These are phyloP conservation scores for Keiferia lycopersicella DNA, from an alignment of 2,888 invertebrate genomes.

Conservation along the genomic window DNA sequence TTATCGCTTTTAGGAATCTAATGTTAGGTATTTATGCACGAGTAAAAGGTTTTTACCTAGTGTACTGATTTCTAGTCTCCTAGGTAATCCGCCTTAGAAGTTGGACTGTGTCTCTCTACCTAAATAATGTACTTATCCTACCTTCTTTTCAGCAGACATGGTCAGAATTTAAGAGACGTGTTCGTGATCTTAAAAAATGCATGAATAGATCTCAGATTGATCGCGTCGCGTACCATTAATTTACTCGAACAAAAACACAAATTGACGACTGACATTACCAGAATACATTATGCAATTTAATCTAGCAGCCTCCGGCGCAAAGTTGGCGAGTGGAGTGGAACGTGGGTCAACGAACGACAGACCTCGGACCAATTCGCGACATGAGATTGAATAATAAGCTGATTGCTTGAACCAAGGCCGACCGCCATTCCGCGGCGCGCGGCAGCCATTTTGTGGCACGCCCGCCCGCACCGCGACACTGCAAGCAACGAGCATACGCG, in stretches of 20 bases:
- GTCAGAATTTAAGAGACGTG: neutral
- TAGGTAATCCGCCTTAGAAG: too few relatives aligned
- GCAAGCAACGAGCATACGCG: slow-evolving; percentile 53
- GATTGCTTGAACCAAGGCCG: slow-evolving; percentile 77
- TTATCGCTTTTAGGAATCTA: neutral
- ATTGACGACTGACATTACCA: slow-evolving; percentile 24
- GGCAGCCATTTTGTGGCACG: slow-evolving; percentile 65
- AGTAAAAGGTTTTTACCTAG: neutral
- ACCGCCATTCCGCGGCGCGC: slow-evolving; percentile 60
- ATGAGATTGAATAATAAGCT: slow-evolving; percentile 81
- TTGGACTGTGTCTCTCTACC: too few relatives aligned
- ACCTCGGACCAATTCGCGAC: slow-evolving; percentile 81
- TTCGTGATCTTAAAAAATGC: neutral
- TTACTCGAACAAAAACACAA: slow-evolving; percentile 9
- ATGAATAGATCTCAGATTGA: neutral
- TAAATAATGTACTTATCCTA: too few relatives aligned
- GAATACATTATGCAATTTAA: slow-evolving; percentile 39
- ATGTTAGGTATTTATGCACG: neutral
- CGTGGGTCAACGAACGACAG: slow-evolving; percentile 67
- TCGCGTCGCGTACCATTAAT: neutral
- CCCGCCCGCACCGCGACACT: slow-evolving; percentile 33
- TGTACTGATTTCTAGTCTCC: too few relatives aligned
- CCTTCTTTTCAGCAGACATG: neutral
- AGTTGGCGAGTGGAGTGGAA: slow-evolving; percentile 56
- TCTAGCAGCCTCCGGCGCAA: slow-evolving; percentile 43